Evolutionary conservation across 1,140 invertebrate genomes (phyloP), one percentile per base, ranked within the genome.

Genomic region (Drosophila takahashii): DNA sequence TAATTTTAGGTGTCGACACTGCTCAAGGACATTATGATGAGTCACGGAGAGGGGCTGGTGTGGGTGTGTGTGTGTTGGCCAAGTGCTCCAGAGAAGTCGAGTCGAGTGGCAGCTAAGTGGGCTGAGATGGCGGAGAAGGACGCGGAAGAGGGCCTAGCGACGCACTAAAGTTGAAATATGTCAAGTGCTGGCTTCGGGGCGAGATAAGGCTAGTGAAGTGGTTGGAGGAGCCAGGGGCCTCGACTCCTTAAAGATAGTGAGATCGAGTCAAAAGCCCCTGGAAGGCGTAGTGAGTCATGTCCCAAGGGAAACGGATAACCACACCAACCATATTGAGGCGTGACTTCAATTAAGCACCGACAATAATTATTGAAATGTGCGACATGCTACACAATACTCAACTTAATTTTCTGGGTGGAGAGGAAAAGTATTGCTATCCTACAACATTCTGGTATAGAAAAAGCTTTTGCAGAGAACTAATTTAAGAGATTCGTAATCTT

Each of bases 1-100:
- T 84, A 79, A 84, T 79, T 84, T 84, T 52, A 84, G 81, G 80
- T 84, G 72, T 79, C 81, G 76, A 79, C 72, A 84, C 37, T 42
- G 60, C 59, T 79, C 75, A 61, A 83, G 76, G 64, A 78, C 76
- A 70, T 71, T 66, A 59, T 66, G 57, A 72, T 58, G 52, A 57
- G 50, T 58, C 78, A 65, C 37, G 60, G 34, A 53, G 42, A 42
- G 39, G 13, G 60, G 44, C 15, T 62, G 36, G 41, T 41, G 18
- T 10, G 59, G 42, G 41, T 26, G 44, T 47, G 34, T 36, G 41
- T 29, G 44, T 51, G 34, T 36, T 50, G 41, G 72, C 65, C 78
- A 77, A 81, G 61, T 78, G 53, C 60, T 65, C 37, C n/a, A 66
- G 53, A 48, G 37, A 44, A 57, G 59, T 72, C 39, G 4, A 56